phyloP scores from a whole-genome alignment of 2,113 vertebrate genomes.

The Pseudorectes ferrugineus region DNA sequence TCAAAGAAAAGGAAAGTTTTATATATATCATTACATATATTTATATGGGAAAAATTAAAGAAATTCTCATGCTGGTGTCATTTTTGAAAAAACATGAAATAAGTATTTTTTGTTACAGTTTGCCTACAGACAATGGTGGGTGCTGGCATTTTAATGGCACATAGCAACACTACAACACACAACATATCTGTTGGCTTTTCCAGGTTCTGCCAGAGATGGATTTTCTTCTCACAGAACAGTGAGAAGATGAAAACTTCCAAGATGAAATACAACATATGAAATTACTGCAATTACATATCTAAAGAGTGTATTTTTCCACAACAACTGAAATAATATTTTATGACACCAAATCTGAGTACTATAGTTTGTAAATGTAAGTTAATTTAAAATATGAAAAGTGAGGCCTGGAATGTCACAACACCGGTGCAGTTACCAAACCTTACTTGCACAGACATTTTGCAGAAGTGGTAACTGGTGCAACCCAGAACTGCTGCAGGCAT shows the following conservation, averaged over 20 bases:
- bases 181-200: background rate
- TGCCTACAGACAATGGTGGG: background rate
- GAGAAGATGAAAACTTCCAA: background rate
- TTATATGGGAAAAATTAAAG: background rate
- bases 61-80: background rate
- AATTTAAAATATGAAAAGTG: background rate
- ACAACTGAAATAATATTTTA: background rate
- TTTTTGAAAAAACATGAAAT: background rate
- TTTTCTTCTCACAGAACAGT: background rate
- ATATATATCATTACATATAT: background rate
- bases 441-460: background rate
- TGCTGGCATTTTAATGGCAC: background rate
- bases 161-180: background rate
- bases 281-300: background rate
- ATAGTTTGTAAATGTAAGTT: background rate
- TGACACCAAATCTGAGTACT: background rate
- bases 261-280: background rate
- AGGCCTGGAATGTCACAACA: background rate
- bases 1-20: background rate
- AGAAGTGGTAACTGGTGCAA: background rate
- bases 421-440: background rate
- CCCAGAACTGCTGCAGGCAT: background rate
- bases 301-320: background rate
- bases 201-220: background rate
- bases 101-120: background rate